These are phyloP conservation scores for Catonia carolina DNA, from an alignment of 2,888 invertebrate genomes.

Conservation along the genomic window DNA sequence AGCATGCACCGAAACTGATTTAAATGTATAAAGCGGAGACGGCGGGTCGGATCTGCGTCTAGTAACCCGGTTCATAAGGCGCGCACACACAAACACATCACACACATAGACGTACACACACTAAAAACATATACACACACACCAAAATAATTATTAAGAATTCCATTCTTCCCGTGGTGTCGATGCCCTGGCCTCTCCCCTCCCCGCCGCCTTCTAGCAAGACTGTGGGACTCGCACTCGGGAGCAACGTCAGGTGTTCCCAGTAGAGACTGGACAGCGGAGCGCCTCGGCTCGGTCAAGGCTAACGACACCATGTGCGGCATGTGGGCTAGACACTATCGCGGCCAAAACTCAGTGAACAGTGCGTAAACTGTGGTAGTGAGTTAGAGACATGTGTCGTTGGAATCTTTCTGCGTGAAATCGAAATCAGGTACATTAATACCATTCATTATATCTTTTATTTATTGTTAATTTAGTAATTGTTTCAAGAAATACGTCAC, in stretches of 20 bases:
- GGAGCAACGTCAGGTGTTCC: constrained; percentile 10
- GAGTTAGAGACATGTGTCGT: constrained; percentile 24
- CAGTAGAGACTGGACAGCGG: constrained; percentile 3
- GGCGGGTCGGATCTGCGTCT: constrained; percentile 1
- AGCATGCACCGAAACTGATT: too few relatives aligned
- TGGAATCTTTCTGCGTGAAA: constrained; percentile 25
- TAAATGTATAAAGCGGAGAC: too few relatives aligned
- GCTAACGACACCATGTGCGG: constrained; percentile 14
- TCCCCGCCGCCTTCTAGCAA: not conserved
- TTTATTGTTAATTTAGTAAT: not conserved
- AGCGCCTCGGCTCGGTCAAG: constrained; percentile 19
- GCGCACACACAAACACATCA: constrained; percentile 17
- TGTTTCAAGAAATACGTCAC: too few relatives aligned
- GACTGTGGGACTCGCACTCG: not conserved
- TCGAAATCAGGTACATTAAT: constrained; percentile 7
- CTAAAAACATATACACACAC: constrained; percentile 24
- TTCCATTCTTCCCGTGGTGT: constrained; percentile 27
- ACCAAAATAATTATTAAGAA: constrained; percentile 29
- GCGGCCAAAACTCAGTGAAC: not conserved
- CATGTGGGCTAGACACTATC: constrained; percentile 2
- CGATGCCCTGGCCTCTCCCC: constrained; percentile 23
- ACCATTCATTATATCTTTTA: not conserved
- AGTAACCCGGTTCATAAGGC: constrained; percentile 27
- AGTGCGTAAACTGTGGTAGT: constrained; percentile 14
- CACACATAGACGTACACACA: constrained; percentile 1